Conservation (phyloP, 2,888 invertebrate genomes). For the Euclidia mi region DNA sequence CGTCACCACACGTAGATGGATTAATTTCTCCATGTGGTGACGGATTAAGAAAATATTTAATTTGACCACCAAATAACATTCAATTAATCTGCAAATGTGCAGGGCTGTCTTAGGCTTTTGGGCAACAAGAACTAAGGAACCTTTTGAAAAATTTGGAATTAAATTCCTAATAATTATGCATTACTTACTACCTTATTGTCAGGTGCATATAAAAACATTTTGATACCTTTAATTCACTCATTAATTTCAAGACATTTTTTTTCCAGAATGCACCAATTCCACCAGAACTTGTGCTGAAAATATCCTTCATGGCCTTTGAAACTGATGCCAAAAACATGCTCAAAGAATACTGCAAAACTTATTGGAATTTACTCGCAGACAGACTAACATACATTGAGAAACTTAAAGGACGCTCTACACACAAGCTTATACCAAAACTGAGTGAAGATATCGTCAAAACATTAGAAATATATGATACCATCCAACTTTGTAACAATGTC, state of each 20-base stretch:
- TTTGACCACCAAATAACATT: too few species aligned
- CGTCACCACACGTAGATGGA: too few species aligned
- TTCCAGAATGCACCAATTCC: constrained; percentile 72
- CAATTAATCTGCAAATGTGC: too few species aligned
- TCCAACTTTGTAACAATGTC: constrained; percentile 69
- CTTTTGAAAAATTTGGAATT: too few species aligned
- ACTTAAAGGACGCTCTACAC: constrained; percentile 65
- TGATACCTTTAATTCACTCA: too few species aligned
- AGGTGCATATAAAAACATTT: too few species aligned
- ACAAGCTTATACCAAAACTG: constrained; percentile 74
- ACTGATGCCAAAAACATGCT: constrained; percentile 63
- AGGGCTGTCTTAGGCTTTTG: too few species aligned
- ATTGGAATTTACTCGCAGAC: constrained; percentile 80
- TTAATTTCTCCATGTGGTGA: too few species aligned
- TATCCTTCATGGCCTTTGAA: constrained; percentile 82
- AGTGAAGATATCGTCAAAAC: constrained; percentile 71
- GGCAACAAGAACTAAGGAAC: too few species aligned
- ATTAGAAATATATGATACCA: constrained; percentile 70
- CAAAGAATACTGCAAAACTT: constrained; percentile 76
- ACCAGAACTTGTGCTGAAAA: constrained; percentile 76
- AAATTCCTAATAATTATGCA: too few species aligned
- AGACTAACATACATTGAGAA: constrained; percentile 74
- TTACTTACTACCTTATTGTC: too few species aligned
- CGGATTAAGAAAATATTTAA: too few species aligned
- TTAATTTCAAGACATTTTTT: not conserved